Evolutionary conservation across 2,113 vertebrate genomes (phyloP), one percentile per base, ranked within the genome.

Genomic region (Oreochromis tanganicae): DNA sequence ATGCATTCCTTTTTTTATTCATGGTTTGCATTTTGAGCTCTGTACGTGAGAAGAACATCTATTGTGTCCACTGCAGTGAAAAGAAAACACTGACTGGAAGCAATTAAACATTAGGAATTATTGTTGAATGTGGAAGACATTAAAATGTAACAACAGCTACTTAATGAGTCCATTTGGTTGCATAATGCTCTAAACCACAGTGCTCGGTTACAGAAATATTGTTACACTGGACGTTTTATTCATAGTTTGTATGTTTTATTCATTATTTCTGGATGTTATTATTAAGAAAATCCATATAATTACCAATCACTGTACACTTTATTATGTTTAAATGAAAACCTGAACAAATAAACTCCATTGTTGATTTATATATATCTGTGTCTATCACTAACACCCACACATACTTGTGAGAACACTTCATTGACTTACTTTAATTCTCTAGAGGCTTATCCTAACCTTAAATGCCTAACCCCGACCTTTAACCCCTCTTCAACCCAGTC

Each of bases 41-140:
- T 38, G 10, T 55, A 73, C 34, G 7, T 24, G 41, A 86, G 12
- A 27, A 43, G 36, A 86, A 56, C n/a, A 9, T 9, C 13, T 24
- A 13, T 68, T 56, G 14, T 48, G 12, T 27, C 7, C 10, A 57
- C 50, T 43, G 85, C 24, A 9, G 29, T 48, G 14, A 61, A 81
- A 87, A 90, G 5, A 81, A 11, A 89, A 79, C 79, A 56, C 0
- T 36, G 71, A 90, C 81, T 88, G 66, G 86, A 90, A 86, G 57
- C 59, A 83, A 90, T 88, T 87, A 90, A 90, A 63, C 80, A 83
- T 59, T 55, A 84, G 85, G 86, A 87, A 84, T 71, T 88, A 79
- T 80, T 87, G 34, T 87, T 83, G 59, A 89, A 83, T 88, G 87
- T 88, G 81, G 86, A 86, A 85, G 50, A 56, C 52, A 80, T 88